phyloP scores from a whole-genome alignment of 1,140 invertebrate species.

The Magallana gigas region DNA sequence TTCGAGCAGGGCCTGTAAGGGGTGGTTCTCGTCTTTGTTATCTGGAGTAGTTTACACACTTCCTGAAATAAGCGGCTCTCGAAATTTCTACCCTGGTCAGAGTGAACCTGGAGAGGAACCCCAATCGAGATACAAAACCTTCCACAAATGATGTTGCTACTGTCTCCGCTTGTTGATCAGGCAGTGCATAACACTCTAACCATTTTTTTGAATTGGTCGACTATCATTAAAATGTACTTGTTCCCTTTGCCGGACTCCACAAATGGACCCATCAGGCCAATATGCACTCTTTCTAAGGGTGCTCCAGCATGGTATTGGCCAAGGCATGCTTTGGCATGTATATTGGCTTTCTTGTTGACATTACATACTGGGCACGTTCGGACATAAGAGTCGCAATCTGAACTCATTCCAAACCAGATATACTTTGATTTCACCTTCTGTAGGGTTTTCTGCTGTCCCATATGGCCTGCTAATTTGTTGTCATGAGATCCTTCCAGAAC shows the following conservation, averaged over 20 bases:
- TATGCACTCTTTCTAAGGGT: slow-evolving; percentile 26
- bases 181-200: slow-evolving; percentile 47
- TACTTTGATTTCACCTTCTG: slow-evolving; percentile 2
- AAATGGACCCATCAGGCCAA: slow-evolving; percentile 31
- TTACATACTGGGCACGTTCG: slow-evolving; percentile 7
- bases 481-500: slow-evolving; percentile 27
- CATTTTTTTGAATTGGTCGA: slow-evolving; percentile 57
- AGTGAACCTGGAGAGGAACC: slow-evolving; percentile 38
- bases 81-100: slow-evolving; percentile 48
- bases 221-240: slow-evolving; percentile 45
- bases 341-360: slow-evolving; percentile 4
- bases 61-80: slow-evolving; percentile 29
- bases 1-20: slow-evolving; percentile 49
- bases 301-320: slow-evolving; percentile 15
- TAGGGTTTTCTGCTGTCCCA: slow-evolving; percentile 42
- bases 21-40: slow-evolving; percentile 50
- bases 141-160: slow-evolving; percentile 28
- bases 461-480: slow-evolving; percentile 9
- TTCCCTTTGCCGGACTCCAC: slow-evolving; percentile 18
- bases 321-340: background rate
- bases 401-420: no score
- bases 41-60: slow-evolving; percentile 44
- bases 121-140: slow-evolving; percentile 13
- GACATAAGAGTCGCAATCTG: slow-evolving; percentile 1
- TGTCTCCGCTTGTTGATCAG: slow-evolving; percentile 44